Evolutionary conservation across 2,888 invertebrate species (phyloP).

Genomic region (Drosophila paranaensis): DNA sequence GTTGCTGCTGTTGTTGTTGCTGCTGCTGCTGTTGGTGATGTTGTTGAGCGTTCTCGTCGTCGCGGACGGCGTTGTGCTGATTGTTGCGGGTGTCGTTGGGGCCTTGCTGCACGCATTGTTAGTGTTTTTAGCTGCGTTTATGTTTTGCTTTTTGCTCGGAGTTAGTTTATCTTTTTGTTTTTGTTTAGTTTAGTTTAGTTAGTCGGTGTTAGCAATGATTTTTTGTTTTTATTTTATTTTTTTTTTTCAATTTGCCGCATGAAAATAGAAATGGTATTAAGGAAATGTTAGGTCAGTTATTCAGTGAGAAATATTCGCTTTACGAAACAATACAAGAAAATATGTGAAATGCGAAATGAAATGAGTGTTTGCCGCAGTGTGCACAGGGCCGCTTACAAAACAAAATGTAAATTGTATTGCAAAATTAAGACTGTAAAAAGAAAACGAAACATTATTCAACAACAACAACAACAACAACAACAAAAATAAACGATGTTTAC

Average conservation of each 20-base stretch:
- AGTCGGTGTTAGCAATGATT: slow-evolving; percentile 58
- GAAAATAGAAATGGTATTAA: slow-evolving; percentile 64
- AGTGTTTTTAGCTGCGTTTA: slow-evolving; percentile 64
- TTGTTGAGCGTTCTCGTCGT: slow-evolving; percentile 43
- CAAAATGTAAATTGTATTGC: slow-evolving; percentile 55
- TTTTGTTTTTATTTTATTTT: slow-evolving; percentile 3
- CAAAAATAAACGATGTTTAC: background rate
- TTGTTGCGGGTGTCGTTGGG: slow-evolving; percentile 39
- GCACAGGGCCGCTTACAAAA: slow-evolving; percentile 47
- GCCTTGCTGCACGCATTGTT: slow-evolving; percentile 59
- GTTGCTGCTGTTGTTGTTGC: slow-evolving; percentile 27
- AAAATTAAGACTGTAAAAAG: slow-evolving; percentile 65
- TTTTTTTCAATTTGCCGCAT: slow-evolving; percentile 47
- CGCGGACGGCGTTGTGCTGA: slow-evolving; percentile 33
- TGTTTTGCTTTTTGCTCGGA: slow-evolving; percentile 62
- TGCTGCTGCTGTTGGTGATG: slow-evolving; percentile 24
- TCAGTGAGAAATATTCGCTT: slow-evolving; percentile 15
- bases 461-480: slow-evolving; percentile 11
- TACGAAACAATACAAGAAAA: slow-evolving; percentile 12
- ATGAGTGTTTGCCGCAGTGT: slow-evolving; percentile 43
- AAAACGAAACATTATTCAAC: slow-evolving; percentile 60
- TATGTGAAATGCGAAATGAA: slow-evolving; percentile 6
- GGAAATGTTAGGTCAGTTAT: slow-evolving; percentile 63
- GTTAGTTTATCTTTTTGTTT: slow-evolving; percentile 66
- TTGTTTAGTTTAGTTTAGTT: slow-evolving; percentile 39